These are phyloP conservation scores for Hippasteria phrygiana DNA, from an alignment of 53 echinoderm and acorn worm genomes.

Conservation along the genomic window DNA sequence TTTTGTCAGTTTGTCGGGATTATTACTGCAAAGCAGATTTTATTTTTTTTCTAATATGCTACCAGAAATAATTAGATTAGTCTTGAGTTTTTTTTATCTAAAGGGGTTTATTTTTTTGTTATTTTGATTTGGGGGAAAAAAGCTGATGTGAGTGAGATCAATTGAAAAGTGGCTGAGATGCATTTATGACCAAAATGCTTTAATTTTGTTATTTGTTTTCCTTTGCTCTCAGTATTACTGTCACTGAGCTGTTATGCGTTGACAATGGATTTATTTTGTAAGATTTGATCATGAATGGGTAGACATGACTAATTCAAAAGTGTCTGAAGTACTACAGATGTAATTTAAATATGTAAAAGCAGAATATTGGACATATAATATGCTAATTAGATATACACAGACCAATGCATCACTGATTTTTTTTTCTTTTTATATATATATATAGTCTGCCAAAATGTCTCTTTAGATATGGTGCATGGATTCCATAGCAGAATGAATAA, in stretches of 20 bases:
- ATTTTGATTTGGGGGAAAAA: not conserved
- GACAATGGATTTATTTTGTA: conserved; percentile 6
- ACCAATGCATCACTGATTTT: conserved; percentile 51
- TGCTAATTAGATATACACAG: conserved; percentile 43
- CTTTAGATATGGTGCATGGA: conserved; percentile 30
- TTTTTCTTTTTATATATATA: no score
- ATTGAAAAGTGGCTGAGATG: not conserved
- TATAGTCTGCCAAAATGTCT: conserved; percentile 43
- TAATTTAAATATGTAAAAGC: conserved; percentile 33
- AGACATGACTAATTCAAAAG: conserved; percentile 25
- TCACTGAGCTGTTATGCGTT: conserved; percentile 13
- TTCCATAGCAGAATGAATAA: conserved; percentile 19
- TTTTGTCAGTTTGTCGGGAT: not conserved
- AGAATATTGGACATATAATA: conserved; percentile 59
- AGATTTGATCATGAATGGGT: conserved; percentile 12
- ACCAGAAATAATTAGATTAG: not conserved
- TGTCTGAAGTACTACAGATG: conserved; percentile 51
- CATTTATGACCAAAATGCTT: conserved; percentile 53
- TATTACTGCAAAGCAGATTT: conserved; percentile 50
- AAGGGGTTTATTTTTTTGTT: not conserved
- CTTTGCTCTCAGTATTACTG: conserved; percentile 10
- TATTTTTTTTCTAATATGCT: not conserved
- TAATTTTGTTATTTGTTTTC: not conserved
- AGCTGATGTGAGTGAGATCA: not conserved
- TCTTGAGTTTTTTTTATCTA: not conserved